Evolutionary conservation across 2,797 vertebrate genomes (phyloP).

Genomic region (Typhlichthys eigenmanni): DNA sequence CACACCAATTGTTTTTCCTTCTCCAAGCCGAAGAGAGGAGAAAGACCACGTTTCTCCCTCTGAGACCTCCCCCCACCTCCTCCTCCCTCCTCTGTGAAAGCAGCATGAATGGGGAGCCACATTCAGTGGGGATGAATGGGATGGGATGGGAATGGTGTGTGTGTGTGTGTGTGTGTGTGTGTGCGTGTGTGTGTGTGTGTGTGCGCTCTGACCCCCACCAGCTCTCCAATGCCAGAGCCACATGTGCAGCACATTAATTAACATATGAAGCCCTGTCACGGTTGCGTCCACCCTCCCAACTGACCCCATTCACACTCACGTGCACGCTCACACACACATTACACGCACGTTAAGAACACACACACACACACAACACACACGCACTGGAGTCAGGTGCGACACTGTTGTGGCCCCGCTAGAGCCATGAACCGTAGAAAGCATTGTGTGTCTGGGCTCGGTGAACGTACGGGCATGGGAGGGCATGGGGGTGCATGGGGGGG

Average conservation of each 20-base stretch:
- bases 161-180: constrained; percentile 6
- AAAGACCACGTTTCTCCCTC: constrained; percentile 75
- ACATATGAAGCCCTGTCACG: constrained; percentile 79
- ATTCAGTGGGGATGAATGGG: constrained; percentile 76
- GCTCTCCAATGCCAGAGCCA: constrained; percentile 66
- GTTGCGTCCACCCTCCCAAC: constrained; percentile 64
- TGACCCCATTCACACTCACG: constrained; percentile 63
- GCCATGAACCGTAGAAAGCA: constrained; percentile 42
- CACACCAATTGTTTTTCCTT: constrained; percentile 82
- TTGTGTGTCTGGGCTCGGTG: constrained; percentile 35
- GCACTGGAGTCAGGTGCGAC: constrained; percentile 60
- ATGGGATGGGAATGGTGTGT: constrained; percentile 72
- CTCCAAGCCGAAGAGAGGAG: constrained; percentile 67
- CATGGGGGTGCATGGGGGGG: constrained; percentile 30
- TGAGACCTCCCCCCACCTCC: constrained; percentile 45
- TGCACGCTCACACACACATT: constrained; percentile 30
- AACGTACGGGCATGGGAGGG: constrained; percentile 42
- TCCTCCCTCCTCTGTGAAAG: constrained; percentile 69
- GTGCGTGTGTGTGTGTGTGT: constrained; percentile 2
- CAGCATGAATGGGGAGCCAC: constrained; percentile 77
- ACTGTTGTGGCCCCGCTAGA: constrained; percentile 53
- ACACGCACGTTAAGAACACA: constrained; percentile 26
- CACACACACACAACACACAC: constrained; percentile 3
- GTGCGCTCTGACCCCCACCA: constrained; percentile 61
- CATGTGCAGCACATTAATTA: constrained; percentile 81